Conservation (phyloP, 2,113 vertebrate genomes). For the Engraulis encrasicolus region DNA sequence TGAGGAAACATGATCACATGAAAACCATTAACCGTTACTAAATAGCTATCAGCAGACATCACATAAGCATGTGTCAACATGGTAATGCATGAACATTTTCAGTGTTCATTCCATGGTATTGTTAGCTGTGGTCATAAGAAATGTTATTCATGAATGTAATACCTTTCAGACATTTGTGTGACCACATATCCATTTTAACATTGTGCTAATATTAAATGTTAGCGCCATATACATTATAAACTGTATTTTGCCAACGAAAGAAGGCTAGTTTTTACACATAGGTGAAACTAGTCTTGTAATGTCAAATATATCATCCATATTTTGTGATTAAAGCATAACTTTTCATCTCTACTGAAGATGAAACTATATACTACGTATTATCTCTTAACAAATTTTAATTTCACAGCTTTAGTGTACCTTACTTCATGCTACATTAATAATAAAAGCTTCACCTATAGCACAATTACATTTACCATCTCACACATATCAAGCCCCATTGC, state of each 20-base stretch:
- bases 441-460: neutral
- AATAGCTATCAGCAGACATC: neutral
- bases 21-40: neutral
- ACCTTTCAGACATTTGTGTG: neutral
- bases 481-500: neutral
- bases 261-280: neutral
- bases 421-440: neutral
- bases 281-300: neutral
- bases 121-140: neutral
- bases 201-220: neutral
- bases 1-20: neutral
- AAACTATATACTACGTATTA: neutral
- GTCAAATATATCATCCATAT: neutral
- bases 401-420: neutral
- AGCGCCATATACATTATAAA: neutral
- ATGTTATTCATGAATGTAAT: conserved; percentile 1
- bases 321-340: neutral
- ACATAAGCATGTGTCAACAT: conserved; percentile 4
- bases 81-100: neutral
- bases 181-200: neutral
- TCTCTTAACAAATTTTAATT: neutral
- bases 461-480: neutral
- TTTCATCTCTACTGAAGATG: neutral
- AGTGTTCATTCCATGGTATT: conserved; percentile 16
- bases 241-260: neutral